Percentiles rank a stretch among this genome's conserved stretches.
These are phyloP conservation scores for Heliconius sara DNA, from an alignment of 2,888 invertebrate species.

Conservation along the genomic window DNA sequence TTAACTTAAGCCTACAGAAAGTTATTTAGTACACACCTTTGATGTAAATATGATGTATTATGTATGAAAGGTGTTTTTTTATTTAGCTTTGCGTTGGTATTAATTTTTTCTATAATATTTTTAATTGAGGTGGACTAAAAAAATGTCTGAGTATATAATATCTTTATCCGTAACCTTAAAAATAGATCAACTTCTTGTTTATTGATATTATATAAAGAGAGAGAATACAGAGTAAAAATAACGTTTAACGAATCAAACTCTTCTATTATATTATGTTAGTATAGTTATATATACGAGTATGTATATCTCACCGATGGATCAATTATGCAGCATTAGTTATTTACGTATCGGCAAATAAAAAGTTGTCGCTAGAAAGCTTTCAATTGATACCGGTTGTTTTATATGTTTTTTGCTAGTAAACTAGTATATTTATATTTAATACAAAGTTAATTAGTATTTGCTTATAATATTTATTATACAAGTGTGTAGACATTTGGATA, in stretches of 20 bases:
- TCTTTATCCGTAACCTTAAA: too few relatives aligned
- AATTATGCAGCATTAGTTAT: conserved; percentile 9
- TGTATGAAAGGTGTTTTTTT: background rate
- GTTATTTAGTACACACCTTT: conserved; percentile 29
- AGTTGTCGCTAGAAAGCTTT: conserved; percentile 11
- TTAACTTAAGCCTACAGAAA: conserved; percentile 9
- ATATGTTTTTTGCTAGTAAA: background rate
- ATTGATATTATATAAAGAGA: too few relatives aligned
- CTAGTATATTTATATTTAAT: conserved; percentile 6
- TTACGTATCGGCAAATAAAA: conserved; percentile 14
- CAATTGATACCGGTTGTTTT: conserved; percentile 10
- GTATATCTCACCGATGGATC: background rate
- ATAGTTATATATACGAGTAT: background rate
- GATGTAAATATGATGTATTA: conserved; percentile 22
- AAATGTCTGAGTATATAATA: background rate
- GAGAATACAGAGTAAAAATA: too few relatives aligned
- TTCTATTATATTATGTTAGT: background rate
- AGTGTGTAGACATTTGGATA: background rate
- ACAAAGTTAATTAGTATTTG: background rate
- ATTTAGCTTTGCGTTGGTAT: background rate
- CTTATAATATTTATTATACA: background rate
- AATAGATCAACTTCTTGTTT: too few relatives aligned
- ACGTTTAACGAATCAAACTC: too few relatives aligned
- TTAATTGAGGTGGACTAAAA: background rate
- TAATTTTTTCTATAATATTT: background rate